Conservation (phyloP, 2,888 invertebrate species). For the Flexamia atlantica region DNA sequence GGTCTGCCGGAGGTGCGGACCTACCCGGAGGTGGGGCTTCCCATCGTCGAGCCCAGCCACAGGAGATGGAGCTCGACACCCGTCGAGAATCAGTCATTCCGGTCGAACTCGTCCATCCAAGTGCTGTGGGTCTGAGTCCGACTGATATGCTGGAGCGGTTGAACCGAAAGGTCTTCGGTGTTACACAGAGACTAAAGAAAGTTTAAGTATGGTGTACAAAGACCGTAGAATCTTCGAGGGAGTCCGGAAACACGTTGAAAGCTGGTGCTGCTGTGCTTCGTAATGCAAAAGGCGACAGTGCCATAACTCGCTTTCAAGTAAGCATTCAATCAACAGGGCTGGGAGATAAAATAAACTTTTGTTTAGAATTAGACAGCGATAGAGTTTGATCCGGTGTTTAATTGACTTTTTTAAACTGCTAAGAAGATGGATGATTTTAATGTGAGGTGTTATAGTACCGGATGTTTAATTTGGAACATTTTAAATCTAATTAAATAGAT, state of each 20-base stretch:
- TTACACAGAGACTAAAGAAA: not conserved
- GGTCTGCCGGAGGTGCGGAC: constrained; percentile 67
- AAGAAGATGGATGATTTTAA: too few relatives aligned
- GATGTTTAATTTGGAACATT: too few relatives aligned
- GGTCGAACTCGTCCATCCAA: constrained; percentile 64
- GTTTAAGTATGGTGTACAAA: not conserved
- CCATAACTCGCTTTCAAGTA: constrained; percentile 46
- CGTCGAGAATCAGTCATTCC: constrained; percentile 63
- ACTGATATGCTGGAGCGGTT: not conserved
- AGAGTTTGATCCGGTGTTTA: not conserved
- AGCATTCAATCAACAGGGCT: constrained; percentile 31
- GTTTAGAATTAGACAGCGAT: not conserved
- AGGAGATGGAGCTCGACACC: constrained; percentile 69
- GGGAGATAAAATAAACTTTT: not conserved
- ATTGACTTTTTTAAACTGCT: not conserved
- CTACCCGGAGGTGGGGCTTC: constrained; percentile 70
- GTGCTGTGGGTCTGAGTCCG: constrained; percentile 68
- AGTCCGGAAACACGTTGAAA: not conserved
- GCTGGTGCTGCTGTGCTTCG: constrained; percentile 46
- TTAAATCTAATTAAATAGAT: too few relatives aligned
- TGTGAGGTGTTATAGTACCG: too few relatives aligned
- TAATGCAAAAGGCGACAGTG: constrained; percentile 9
- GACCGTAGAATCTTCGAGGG: constrained; percentile 55
- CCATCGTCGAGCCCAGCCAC: constrained; percentile 68
- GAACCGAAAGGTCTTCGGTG: not conserved